Evolutionary conservation across 2,113 vertebrate genomes (phyloP), one percentile per base, ranked within the genome.

Genomic region (Beaufortia kweichowensis): DNA sequence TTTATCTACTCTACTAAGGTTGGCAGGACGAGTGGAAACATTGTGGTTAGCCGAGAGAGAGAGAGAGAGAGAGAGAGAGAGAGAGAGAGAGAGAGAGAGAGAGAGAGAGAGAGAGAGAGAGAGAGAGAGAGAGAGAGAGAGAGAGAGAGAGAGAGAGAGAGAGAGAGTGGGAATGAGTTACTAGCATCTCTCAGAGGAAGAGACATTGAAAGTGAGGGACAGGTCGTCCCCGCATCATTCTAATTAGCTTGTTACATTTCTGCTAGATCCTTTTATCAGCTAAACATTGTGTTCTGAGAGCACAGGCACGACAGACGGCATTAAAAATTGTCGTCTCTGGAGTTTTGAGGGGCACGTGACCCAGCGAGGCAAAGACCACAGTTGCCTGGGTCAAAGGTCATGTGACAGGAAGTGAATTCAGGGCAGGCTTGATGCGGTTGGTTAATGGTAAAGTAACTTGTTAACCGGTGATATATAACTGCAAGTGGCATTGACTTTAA

Each of bases 371-470:
- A 21, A 39, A 55, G 50, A 15, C 41, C n/a, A 46, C 24, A 39
- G 55, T 43, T 70, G 6, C 9, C 1, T 14, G n/a, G 70, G 71
- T 75, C 82, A 79, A 31, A 73, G 82, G 79, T 83, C 70, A 83
- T 83, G 82, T 81, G 82, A 83, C 82, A 81, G 82, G 79, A 83
- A 83, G 66, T 76, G 72, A 59, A 71, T 71, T 33, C 23, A 59
- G 60, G 74, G 56, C 23, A 39, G 61, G 59, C 79, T 29, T 8
- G 6, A 7, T 57, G 48, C 23, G 15, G 33, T n/a, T 24, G 12
- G 53, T 57, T 71, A 39, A 26, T 8, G 19, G 14, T 56, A 39
- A 12, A 55, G 66, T n/a, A 24, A 11, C 17, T 50, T 21, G n/a
- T n/a, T n/a, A n/a, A n/a, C n/a, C n/a, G n/a, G n/a, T n/a, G n/a